A percentile compares a stretch with the other conserved stretches of the same genome.
Conservation (phyloP, 2,888 invertebrate species). For the Euplagia quadripunctaria region DNA sequence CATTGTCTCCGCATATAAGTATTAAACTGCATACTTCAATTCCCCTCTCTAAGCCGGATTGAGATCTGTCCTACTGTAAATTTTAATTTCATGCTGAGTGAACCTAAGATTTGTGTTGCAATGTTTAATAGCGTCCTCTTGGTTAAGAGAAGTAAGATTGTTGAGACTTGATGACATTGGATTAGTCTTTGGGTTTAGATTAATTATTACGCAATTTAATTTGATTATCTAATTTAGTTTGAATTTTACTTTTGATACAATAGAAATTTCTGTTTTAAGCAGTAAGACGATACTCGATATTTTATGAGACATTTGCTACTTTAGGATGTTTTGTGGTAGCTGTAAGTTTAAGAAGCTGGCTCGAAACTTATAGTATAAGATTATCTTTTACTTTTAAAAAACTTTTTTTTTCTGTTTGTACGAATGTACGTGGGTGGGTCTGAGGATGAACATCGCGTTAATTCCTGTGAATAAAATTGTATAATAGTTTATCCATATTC, state of each 20-base stretch:
- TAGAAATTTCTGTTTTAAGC: not conserved
- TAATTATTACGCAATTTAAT: not conserved
- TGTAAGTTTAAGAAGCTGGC: no score
- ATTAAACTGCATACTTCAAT: constrained; percentile 52
- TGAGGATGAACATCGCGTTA: no score
- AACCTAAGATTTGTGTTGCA: constrained; percentile 37
- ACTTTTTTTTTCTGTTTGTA: no score
- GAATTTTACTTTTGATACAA: not conserved
- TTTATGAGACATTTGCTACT: no score
- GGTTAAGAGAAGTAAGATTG: not conserved
- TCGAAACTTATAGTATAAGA: no score
- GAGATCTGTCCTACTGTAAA: constrained; percentile 36
- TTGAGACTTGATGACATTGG: constrained; percentile 15
- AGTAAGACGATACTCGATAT: no score
- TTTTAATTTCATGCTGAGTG: constrained; percentile 65
- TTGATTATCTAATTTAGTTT: not conserved
- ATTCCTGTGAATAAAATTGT: no score
- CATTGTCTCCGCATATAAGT: constrained; percentile 21
- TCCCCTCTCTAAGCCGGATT: constrained; percentile 33
- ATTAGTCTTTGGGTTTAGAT: not conserved
- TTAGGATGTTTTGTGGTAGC: no score
- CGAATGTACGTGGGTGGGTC: no score
- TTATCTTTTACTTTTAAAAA: no score
- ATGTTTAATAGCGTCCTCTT: constrained; percentile 44
- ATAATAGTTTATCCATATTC: no score